Conservation (phyloP, 2,113 vertebrate genomes). For the Cheirogaleus medius region DNA sequence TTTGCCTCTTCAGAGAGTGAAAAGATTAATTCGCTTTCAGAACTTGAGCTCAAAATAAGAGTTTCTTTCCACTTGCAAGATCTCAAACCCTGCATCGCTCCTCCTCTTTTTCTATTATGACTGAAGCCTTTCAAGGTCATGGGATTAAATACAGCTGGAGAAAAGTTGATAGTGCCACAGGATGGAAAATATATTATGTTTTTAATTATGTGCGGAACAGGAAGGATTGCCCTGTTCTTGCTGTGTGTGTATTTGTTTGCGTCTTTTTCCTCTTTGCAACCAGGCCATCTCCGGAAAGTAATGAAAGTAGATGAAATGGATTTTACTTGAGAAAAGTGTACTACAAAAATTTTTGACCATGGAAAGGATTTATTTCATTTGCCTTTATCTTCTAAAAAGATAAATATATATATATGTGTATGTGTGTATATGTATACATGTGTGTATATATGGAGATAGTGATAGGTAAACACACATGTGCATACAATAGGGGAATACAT, state of each 20-base stretch:
- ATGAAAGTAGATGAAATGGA: conserved; percentile 45
- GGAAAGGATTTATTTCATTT: background rate
- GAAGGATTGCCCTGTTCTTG: background rate
- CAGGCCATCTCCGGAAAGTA: conserved; percentile 41
- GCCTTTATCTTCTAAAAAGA: background rate
- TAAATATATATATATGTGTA: background rate
- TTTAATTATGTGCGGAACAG: conserved; percentile 58
- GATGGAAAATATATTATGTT: conserved; percentile 39
- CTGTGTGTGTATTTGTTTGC: conserved; percentile 33
- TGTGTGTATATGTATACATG: background rate
- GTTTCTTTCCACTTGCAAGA: background rate
- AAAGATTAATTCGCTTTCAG: conserved; percentile 48
- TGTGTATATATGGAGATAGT: background rate
- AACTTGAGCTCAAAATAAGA: background rate
- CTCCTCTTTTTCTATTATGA: conserved; percentile 9
- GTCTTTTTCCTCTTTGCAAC: background rate
- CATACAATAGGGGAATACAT: background rate
- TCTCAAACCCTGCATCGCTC: background rate
- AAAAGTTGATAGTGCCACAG: conserved; percentile 21
- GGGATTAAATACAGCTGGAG: conserved; percentile 39
- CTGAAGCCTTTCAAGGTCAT: conserved; percentile 40
- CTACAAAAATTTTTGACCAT: background rate
- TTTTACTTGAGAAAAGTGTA: conserved; percentile 27
- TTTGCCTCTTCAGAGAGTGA: background rate
- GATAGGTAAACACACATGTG: background rate